Base-by-base conservation (phyloP, 1,140 invertebrate genomes). In the Drosophila paulistorum region DNA sequence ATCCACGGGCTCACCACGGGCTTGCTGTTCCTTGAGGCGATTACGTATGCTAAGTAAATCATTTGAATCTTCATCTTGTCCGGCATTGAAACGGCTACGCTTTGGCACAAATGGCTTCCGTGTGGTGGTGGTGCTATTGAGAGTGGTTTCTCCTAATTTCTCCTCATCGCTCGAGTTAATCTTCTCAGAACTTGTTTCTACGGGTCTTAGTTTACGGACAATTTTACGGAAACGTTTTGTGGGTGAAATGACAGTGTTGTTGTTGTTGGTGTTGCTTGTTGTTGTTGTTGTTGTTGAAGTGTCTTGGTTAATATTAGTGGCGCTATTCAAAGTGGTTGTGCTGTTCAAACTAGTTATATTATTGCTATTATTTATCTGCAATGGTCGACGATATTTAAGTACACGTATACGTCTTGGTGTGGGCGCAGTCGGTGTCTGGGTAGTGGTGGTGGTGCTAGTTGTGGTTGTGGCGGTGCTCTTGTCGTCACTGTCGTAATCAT, bases 191-290 rank as follows among this genome's bases (percentile, higher is more conserved):
- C 58, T 61, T 4, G 61, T 10, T 6, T 51, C 64, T 5, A 86
- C 80, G 9, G 69, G 83, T 4, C 72, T 58, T 48, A 91, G 59
- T 13, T 91, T 91, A 6, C 90, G 73, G n/a, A 91, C 81, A 55
- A 91, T 83, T 39, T 91, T 91, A 10, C 90, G 82, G 68, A 91
- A 84, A n/a, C 89, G 89, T 63, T 90, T 91, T 11, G 62, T 67
- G 37, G 68, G 68, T 69, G 35, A 51, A 68, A 62, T 69, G 67
- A 45, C 3, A 62, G 68, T 64, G 41, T 26, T 80, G 61, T 45
- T 76, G 48, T 10, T 65, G 33, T 55, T 51, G 48, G n/a, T 65
- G 33, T 55, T 51, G 62, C 33, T 48, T 9, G 63, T 74, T 60
- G 51, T 68, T 17, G 57, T 68, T 17, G 57, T 55, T 51, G 62